Conservation (phyloP, 2,113 vertebrate genomes). For the Daboia siamensis region DNA sequence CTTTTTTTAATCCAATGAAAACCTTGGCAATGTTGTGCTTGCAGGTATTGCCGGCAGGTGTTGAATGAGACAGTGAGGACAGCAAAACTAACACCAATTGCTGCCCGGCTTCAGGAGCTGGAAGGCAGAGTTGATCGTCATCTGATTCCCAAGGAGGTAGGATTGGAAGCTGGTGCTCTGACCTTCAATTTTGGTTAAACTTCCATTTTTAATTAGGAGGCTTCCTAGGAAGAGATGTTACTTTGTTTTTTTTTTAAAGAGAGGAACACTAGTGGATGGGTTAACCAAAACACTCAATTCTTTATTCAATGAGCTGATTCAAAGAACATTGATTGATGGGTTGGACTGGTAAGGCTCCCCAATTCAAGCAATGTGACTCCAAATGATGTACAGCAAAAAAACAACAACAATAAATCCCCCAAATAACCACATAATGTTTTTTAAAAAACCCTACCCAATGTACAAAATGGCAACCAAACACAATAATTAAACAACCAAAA, state of each 20-base stretch:
- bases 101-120: conserved; percentile 87
- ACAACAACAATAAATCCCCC: neutral
- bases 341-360: neutral
- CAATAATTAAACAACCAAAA: neutral
- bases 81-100: conserved; percentile 89
- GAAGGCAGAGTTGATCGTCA: conserved; percentile 90
- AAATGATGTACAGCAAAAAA: neutral
- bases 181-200: conserved; percentile 12
- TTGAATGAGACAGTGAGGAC: conserved; percentile 91
- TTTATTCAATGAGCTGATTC: neutral
- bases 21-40: conserved; percentile 32
- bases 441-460: neutral
- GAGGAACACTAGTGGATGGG: neutral
- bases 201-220: neutral
- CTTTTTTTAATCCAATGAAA: neutral
- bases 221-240: neutral
- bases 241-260: neutral
- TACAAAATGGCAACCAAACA: neutral
- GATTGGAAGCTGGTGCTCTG: conserved; percentile 7
- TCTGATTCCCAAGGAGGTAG: conserved; percentile 91
- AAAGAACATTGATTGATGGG: neutral
- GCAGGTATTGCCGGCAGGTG: conserved; percentile 89
- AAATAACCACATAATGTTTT: neutral
- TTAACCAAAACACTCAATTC: neutral
- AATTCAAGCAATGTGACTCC: neutral